Evolutionary conservation across 2,888 invertebrate genomes (phyloP).

Genomic region (Gasteruption jaculator): DNA sequence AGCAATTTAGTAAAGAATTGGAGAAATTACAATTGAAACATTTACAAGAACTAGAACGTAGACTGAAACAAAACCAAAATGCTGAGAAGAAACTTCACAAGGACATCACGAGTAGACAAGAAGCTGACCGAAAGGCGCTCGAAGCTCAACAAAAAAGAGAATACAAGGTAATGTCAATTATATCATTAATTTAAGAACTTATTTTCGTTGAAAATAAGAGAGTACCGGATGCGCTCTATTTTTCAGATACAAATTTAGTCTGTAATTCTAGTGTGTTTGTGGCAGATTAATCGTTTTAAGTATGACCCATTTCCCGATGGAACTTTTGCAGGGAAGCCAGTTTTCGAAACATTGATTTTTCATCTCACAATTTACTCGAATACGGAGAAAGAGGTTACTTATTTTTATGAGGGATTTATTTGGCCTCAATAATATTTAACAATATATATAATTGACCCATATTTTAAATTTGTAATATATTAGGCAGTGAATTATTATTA

Average conservation of each 20-base stretch:
- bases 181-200: neutral
- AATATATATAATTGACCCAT: too few species aligned
- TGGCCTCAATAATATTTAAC: too few species aligned
- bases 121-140: constrained; percentile 87
- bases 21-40: constrained; percentile 80
- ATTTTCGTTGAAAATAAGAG: neutral
- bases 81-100: constrained; percentile 92
- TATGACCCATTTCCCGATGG: too few species aligned
- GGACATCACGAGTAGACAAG: constrained; percentile 84
- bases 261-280: neutral
- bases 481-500: too few species aligned
- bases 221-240: neutral
- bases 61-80: constrained; percentile 80
- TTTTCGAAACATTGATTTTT: too few species aligned
- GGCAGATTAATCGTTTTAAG: constrained; percentile 2
- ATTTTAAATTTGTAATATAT: too few species aligned
- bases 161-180: constrained; percentile 72
- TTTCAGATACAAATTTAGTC: constrained; percentile 1
- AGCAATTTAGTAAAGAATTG: constrained; percentile 88
- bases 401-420: too few species aligned
- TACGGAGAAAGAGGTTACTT: too few species aligned
- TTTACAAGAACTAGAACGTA: constrained; percentile 72
- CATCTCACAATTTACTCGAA: too few species aligned
- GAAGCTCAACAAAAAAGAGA: constrained; percentile 92
- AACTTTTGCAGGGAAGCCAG: too few species aligned